Evolutionary conservation across 2,113 vertebrate species (phyloP), one percentile per base, ranked within the genome.

Genomic region (Ia io): DNA sequence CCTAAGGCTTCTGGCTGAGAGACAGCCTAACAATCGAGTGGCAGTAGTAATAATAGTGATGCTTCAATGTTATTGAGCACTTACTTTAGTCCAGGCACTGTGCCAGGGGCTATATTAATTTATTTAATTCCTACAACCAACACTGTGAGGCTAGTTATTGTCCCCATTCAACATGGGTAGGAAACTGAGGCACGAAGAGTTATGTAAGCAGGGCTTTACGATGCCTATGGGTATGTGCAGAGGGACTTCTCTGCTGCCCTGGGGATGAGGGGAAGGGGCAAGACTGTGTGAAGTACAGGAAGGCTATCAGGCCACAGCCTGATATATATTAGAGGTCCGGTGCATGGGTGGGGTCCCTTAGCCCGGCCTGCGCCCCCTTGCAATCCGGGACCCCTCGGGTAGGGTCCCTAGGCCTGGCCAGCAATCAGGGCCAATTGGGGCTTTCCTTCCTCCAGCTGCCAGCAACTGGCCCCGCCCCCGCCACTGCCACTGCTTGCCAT

Each of bases 41-140:
- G 35, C 25, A 9, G 8, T 3, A 9, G 12, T 61, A 25, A 32
- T 51, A 63, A 30, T 0, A 40, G 6, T 16, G 63, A 82, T 3
- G 16, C 25, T 35, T 35, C 69, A 42, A 0, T 8, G 25, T 37
- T 63, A 16, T 2, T 4, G 70, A 63, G 18, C 20, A 5, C 18
- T 77, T 53, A 42, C 1, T 74, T 28, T 10, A 82, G 85, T 59
- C 56, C 17, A 65, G 80, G 67, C 23, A 25, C 35, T 18, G 9
- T 65, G 51, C 59, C 14, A 35, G 42, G 37, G n/a, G 28, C 6
- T 80, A 2, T 87, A 67, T 76, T 69, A 14, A n/a, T 56, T 94
- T 47, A 37, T 47, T 83, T 83, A 37, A 71, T 89, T 93, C 35
- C 88, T 79, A 53, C 12, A 51, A n/a, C 25, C 86, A 59, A 28